A percentile compares a stretch with the other conserved stretches of the same genome.
These are phyloP conservation scores for Diabrotica virgifera DNA, from an alignment of 1,140 invertebrate genomes.

Conservation along the genomic window DNA sequence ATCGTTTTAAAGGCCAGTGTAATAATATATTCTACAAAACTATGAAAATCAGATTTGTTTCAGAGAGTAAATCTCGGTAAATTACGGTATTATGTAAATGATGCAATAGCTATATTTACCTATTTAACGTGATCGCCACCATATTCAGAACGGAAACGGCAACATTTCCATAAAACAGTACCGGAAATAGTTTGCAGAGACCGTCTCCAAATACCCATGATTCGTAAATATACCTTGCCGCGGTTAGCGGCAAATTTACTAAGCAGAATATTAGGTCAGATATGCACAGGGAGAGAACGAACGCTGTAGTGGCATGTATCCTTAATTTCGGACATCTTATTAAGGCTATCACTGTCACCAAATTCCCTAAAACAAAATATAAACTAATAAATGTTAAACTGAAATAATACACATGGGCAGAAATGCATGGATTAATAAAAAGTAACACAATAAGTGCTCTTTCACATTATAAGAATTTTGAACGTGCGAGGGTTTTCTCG, in stretches of 20 bases:
- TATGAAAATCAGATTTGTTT: no score
- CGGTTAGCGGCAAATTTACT: constrained; percentile 80
- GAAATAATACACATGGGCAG: no score
- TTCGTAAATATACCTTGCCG: constrained; percentile 75
- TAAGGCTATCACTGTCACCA: constrained; percentile 74
- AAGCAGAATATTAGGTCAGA: constrained; percentile 83
- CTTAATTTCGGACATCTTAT: constrained; percentile 71
- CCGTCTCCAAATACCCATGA: constrained; percentile 77
- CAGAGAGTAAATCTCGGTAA: no score
- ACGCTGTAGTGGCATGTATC: constrained; percentile 80
- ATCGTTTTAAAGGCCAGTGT: no score
- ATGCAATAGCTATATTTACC: constrained; percentile 57
- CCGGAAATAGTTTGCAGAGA: constrained; percentile 80
- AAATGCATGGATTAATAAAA: no score
- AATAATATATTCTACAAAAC: no score
- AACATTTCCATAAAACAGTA: constrained; percentile 87
- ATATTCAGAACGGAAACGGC: constrained; percentile 83
- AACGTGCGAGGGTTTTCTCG: no score
- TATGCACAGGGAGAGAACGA: constrained; percentile 80
- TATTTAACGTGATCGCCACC: constrained; percentile 86
- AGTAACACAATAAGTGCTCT: no score
- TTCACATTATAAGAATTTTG: no score
- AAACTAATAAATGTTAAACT: no score
- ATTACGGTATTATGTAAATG: background rate
- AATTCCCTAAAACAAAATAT: constrained; percentile 65